Percentiles rank a stretch among this genome's conserved stretches.
Evolutionary conservation across 2,113 vertebrate genomes (phyloP).

Genomic region (Larimichthys crocea): DNA sequence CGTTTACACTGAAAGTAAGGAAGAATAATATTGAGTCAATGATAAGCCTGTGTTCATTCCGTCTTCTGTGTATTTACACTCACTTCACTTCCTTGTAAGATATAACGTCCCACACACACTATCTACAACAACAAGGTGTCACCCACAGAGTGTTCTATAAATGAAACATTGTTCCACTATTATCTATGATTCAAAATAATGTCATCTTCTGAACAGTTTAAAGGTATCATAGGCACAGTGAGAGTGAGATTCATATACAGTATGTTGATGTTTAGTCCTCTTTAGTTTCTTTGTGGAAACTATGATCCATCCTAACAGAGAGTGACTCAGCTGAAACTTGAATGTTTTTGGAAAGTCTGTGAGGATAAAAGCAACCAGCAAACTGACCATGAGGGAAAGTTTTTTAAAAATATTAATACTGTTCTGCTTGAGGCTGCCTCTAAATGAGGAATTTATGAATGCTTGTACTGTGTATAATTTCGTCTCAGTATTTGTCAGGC

Average conservation of each 20-base stretch:
- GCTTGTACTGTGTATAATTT: neutral
- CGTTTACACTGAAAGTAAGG: too few relatives aligned
- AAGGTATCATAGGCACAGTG: neutral
- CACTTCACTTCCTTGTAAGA: neutral
- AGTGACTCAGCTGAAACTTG: constrained; percentile 11
- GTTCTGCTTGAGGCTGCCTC: neutral
- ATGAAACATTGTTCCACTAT: too few relatives aligned
- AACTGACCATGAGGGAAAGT: constrained; percentile 45
- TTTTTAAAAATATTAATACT: neutral
- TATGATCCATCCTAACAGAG: constrained; percentile 40
- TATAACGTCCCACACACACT: neutral
- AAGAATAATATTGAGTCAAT: too few relatives aligned
- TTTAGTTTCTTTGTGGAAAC: constrained; percentile 42
- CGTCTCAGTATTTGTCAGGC: neutral
- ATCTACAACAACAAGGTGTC: neutral
- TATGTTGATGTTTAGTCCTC: constrained; percentile 1
- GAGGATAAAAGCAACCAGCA: constrained; percentile 20
- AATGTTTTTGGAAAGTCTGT: constrained; percentile 59
- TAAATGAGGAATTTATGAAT: constrained; percentile 19
- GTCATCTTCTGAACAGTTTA: neutral
- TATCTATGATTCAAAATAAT: neutral
- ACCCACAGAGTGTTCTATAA: neutral
- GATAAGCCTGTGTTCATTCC: too few relatives aligned
- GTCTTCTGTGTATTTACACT: neutral
- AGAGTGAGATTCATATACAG: neutral